phyloP scores from a whole-genome alignment of 2,888 invertebrate genomes.

The Panorpa germanica region DNA sequence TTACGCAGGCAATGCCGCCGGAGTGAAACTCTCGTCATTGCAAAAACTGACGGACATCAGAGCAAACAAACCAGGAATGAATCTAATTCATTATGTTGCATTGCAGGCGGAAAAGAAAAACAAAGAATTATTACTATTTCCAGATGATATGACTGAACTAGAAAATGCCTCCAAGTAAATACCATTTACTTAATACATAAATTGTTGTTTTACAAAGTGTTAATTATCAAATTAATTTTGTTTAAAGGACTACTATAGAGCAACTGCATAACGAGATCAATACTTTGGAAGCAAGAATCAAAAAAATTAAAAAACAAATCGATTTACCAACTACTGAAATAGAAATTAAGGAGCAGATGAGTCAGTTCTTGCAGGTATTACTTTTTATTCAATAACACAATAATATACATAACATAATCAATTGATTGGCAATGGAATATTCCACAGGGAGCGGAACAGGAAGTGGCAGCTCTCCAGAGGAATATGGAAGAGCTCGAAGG shows the following conservation, averaged over 20 bases:
- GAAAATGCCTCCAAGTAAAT: constrained; percentile 85
- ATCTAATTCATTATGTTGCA: constrained; percentile 87
- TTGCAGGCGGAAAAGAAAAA: constrained; percentile 84
- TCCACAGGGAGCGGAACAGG: constrained; percentile 53
- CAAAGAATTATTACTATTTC: constrained; percentile 63
- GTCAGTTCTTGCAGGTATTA: constrained; percentile 54
- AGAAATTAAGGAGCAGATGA: constrained; percentile 78
- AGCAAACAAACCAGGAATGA: constrained; percentile 92
- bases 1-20: constrained; percentile 91
- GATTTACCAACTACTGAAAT: constrained; percentile 51
- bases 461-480: constrained; percentile 54
- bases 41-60: constrained; percentile 88
- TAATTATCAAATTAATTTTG: constrained; percentile 9
- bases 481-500: constrained; percentile 70
- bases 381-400: neutral
- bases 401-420: too few relatives aligned
- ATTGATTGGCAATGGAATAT: constrained; percentile 12
- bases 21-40: constrained; percentile 83
- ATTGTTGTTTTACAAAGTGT: constrained; percentile 7
- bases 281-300: constrained; percentile 58
- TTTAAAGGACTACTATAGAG: constrained; percentile 64
- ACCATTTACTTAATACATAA: constrained; percentile 9
- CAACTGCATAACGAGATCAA: constrained; percentile 77
- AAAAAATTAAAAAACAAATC: constrained; percentile 61
- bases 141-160: constrained; percentile 63